Base-by-base conservation (phyloP, 2,888 invertebrate species). In the Disparrhopalites patrizii region DNA sequence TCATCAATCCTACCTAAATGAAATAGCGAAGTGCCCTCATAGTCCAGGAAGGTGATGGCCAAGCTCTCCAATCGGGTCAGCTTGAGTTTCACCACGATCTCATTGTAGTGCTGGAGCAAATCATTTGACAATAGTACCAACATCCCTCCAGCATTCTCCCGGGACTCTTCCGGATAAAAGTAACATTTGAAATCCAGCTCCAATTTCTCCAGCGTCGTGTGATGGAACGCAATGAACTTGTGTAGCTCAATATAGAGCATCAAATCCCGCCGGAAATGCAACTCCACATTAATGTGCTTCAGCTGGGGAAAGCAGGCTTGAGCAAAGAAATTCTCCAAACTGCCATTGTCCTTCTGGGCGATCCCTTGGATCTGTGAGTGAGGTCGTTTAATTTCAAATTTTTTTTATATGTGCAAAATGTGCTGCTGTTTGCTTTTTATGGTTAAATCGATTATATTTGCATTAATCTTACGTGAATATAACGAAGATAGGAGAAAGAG, bases 101-200 rank as follows among this genome's bases (percentile, higher is more conserved):
- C 3, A 25, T 51, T 51, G 27, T 51, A 51, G 13, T 51, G 25
- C 13, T 28, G 15, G 3, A 51, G 25, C 10, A 51, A n/a, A 25
- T 51, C 51, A 25, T 51, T 23, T 20, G 51, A 51, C n/a, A 51
- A 28, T 23, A 51, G 27, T 13, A 51, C 20, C 13, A 51, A 28
- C 51, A 51, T 51, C 2, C 51, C 20, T n/a, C 51, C 51, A 15
- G 51, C 51, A 51, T 51, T 51, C 20, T 51, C 51, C n/a, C 51
- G 8, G 13, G 28, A 28, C 4, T 8, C 2, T 13, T 51, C 51
- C 5, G 51, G 15, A 28, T 28, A 51, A 51, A 51, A 51, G 28
- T 51, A 51, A 28, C 23, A 51, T 27, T 51, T 51, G 51, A 51
- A 51, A 25, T 51, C 51, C 25, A 51, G 15, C 18, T 51, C 25